Percentiles rank a stretch among this genome's conserved stretches.
Conservation (phyloP, 2,113 vertebrate species). For the Dipodomys spectabilis region DNA sequence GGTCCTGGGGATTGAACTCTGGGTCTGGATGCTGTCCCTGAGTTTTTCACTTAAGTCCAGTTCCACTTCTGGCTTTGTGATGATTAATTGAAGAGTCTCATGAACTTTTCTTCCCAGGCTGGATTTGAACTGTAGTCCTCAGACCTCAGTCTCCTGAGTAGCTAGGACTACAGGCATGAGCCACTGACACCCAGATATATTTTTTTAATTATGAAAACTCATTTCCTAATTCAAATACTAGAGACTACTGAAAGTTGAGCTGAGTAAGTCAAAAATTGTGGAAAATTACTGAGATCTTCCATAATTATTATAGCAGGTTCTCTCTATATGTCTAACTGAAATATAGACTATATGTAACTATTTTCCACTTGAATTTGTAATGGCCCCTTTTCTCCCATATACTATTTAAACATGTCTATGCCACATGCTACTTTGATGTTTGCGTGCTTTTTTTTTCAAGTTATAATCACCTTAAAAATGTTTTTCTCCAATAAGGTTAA, state of each 20-base stretch:
- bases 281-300: background rate
- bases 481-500: background rate
- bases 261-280: constrained; percentile 10
- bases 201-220: constrained; percentile 24
- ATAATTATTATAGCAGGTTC: background rate
- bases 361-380: constrained; percentile 11
- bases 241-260: background rate
- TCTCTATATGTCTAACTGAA: background rate
- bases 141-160: no score
- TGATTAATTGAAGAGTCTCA: no score
- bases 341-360: background rate
- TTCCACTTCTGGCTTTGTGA: no score
- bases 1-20: no score
- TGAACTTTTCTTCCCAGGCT: no score
- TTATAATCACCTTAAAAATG: background rate
- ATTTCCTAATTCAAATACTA: background rate
- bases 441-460: background rate
- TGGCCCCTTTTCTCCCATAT: background rate
- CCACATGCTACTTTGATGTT: background rate
- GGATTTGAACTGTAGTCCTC: no score
- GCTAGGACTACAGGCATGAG: no score
- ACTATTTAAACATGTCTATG: constrained; percentile 5
- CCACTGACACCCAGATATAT: no score
- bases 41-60: no score
- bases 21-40: no score